Base-by-base conservation (phyloP, 2,113 vertebrate species). In the Nipponia nippon region DNA sequence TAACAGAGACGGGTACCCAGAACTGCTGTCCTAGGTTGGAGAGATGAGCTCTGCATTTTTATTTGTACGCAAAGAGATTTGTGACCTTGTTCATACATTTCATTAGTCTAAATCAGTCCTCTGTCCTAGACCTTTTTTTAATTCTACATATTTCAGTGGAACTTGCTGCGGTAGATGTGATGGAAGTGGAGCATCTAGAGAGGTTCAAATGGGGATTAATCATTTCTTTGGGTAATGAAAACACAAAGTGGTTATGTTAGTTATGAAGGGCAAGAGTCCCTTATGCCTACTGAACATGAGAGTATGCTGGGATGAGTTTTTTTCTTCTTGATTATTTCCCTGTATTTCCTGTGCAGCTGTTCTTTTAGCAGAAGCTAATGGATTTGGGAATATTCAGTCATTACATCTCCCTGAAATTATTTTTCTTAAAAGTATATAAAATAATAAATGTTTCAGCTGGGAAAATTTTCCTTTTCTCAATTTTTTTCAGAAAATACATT, bases 311-410 rank as follows among this genome's bases (percentile, higher is more conserved):
- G 87, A 65, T 65, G 67, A 83, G 75, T 10, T 63, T 91, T 42
- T 95, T 91, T 91, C 17, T 71, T 93, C 66, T 65, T 53, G 50
- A 58, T 89, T 94, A 53, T 94, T 65, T 87, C 79, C 49, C 75
- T 93, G 10, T 49, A 20, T 67, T 93, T 85, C 62, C 42, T 44
- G 5, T 49, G 36, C 83, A 96, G 90, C 79, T 86, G 87, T 83
- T 96, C 66, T 55, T 83, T 70, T 19, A 86, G 85, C 66, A 94
- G 79, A 56, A 95, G 46, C 70, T 79, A 90, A 92, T 76, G 82
- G 82, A 77, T 90, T 91, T 88, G 93, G 95, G 92, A 95, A 83
- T 93, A 93, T 90, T 93, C 70, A 93, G 53, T 76, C 82, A 66
- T 85, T 90, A 58, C 27, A 69, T 84, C 44, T 85, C 34, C 78